Percentiles rank a stretch among this genome's conserved stretches.
These are phyloP conservation scores for Charina bottae DNA, from an alignment of 2,113 vertebrate genomes.

Conservation along the genomic window DNA sequence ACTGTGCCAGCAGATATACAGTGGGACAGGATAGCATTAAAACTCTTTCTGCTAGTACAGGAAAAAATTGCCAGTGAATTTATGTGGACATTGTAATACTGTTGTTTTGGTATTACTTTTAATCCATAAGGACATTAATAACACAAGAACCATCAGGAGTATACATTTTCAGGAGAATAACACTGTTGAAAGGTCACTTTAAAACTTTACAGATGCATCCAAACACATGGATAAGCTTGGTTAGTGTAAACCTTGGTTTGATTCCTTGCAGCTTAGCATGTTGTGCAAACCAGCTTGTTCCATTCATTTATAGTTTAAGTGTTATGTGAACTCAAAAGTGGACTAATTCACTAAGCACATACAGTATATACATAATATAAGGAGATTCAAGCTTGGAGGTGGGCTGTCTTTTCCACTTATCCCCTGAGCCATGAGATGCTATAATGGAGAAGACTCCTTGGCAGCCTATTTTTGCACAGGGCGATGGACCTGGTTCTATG, in stretches of 20 bases:
- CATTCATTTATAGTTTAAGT: neutral
- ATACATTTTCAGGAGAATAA: neutral
- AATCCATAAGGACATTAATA: neutral
- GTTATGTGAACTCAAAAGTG: neutral
- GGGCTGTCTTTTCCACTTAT: neutral
- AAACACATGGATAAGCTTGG: neutral
- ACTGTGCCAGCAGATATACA: neutral
- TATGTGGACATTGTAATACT: neutral
- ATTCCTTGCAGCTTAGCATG: neutral
- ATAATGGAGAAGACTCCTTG: neutral
- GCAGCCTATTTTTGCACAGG: neutral
- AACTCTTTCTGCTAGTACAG: neutral
- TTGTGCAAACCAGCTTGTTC: neutral
- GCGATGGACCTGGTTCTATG: neutral
- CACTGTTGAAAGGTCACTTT: neutral
- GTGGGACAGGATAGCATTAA: neutral
- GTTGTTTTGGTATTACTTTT: neutral
- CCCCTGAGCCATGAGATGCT: neutral
- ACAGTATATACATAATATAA: neutral
- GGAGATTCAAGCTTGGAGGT: neutral
- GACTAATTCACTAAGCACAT: neutral
- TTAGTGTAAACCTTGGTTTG: neutral
- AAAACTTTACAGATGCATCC: neutral
- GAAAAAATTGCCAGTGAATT: neutral
- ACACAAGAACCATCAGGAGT: neutral